phyloP scores from a whole-genome alignment of 2,113 vertebrate genomes.

The Paramormyrops kingsleyae region DNA sequence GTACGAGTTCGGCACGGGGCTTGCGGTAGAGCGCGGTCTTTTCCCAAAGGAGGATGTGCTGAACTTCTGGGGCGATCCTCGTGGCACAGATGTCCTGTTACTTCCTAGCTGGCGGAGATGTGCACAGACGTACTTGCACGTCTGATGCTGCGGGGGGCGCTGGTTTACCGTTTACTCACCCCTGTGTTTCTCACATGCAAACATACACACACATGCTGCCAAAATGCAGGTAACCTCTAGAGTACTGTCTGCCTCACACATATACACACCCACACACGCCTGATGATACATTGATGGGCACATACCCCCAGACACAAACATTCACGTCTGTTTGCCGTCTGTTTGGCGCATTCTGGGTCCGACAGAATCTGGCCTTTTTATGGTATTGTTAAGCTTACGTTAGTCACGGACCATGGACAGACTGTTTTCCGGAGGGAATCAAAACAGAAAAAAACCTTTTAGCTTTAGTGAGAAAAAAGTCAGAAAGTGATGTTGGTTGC shows the following conservation, averaged over 20 bases:
- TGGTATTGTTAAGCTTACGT: not conserved
- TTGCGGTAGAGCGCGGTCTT: not conserved
- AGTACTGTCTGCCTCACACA: not conserved
- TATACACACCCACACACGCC: not conserved
- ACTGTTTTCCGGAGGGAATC: not conserved
- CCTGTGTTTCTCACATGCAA: not conserved
- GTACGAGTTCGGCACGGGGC: not conserved
- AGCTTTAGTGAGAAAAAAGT: not conserved
- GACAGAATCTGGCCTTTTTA: not conserved
- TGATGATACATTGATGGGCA: not conserved
- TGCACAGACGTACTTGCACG: not conserved
- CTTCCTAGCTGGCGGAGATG: not conserved
- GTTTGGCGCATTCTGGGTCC: not conserved
- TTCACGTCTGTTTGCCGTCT: not conserved
- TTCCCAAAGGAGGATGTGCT: not conserved
- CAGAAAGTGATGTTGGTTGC: not conserved
- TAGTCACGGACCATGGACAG: not conserved
- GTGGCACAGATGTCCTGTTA: not conserved
- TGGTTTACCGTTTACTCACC: not conserved
- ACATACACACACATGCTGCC: slow-evolving; percentile 7
- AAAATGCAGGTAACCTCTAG: not conserved
- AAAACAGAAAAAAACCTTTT: not conserved
- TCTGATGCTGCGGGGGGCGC: not conserved
- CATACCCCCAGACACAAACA: not conserved
- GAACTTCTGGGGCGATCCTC: not conserved